Percentiles rank a stretch among this genome's conserved stretches.
Evolutionary conservation across 2,797 vertebrate genomes (phyloP).

Genomic region (Gila robusta): DNA sequence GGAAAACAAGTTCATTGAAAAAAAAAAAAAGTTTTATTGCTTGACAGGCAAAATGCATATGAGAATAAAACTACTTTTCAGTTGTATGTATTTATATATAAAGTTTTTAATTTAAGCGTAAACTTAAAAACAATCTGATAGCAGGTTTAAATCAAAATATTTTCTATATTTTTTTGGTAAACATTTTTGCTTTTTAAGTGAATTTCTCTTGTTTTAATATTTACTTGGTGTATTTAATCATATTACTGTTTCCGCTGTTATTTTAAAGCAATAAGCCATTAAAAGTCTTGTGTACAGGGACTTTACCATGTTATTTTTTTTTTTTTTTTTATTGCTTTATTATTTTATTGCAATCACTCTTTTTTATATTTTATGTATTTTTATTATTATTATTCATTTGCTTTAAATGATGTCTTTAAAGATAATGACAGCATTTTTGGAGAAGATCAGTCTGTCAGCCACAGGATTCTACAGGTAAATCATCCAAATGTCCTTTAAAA

Average conservation of each 20-base stretch:
- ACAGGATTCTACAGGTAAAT: constrained; percentile 83
- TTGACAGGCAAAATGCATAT: not conserved
- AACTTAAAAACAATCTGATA: not conserved
- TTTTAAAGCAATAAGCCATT: not conserved
- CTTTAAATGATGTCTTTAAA: constrained; percentile 46
- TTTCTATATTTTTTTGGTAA: too few species aligned
- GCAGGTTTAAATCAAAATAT: too few species aligned
- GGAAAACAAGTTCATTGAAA: not conserved
- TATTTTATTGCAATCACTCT: not conserved
- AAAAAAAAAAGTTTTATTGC: not conserved
- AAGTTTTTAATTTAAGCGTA: too few species aligned
- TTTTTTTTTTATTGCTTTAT: not conserved
- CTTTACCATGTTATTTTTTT: not conserved
- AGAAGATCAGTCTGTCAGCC: constrained; percentile 89
- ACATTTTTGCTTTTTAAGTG: too few species aligned
- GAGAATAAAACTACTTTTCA: too few species aligned
- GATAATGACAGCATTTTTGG: constrained; percentile 81
- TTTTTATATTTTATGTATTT: not conserved
- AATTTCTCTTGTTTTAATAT: too few species aligned
- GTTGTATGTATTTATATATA: too few species aligned
- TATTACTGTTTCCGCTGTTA: not conserved
- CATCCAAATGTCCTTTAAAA: not conserved
- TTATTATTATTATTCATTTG: not conserved
- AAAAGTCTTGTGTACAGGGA: not conserved
- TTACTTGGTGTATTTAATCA: not conserved